Percentiles rank a stretch among this genome's conserved stretches.
These are phyloP conservation scores for Trachymyrmex cornetzi DNA, from an alignment of 1,140 invertebrate species.

Conservation along the genomic window DNA sequence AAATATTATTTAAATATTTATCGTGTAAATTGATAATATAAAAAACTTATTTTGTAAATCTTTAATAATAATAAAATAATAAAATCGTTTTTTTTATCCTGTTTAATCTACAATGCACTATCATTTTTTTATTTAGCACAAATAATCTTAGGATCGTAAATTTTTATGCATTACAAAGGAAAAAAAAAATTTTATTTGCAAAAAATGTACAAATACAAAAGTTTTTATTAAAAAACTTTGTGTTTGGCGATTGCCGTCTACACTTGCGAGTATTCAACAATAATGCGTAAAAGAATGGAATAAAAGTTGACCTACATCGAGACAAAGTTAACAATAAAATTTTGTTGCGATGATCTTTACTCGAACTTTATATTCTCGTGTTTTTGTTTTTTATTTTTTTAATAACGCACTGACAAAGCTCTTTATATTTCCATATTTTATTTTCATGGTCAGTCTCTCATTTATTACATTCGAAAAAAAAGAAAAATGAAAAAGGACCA, in stretches of 20 bases:
- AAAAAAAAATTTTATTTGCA: constrained; percentile 11
- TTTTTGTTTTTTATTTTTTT: neutral
- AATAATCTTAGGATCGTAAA: neutral
- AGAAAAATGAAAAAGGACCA: neutral
- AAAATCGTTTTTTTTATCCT: too few species aligned
- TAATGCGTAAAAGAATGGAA: constrained; percentile 7
- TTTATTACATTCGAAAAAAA: neutral
- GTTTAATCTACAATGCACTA: neutral
- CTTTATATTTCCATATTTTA: neutral
- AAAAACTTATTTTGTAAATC: too few species aligned
- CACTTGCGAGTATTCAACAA: constrained; percentile 16
- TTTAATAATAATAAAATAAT: neutral
- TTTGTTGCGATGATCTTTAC: neutral
- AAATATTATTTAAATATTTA: constrained; percentile 4
- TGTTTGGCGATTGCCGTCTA: neutral
- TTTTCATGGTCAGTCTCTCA: neutral
- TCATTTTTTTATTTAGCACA: neutral
- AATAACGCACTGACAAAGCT: neutral
- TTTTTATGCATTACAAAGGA: constrained; percentile 13
- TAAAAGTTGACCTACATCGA: constrained; percentile 38
- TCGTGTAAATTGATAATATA: neutral
- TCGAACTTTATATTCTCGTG: neutral
- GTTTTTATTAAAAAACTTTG: constrained; percentile 53
- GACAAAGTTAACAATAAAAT: constrained; percentile 8
- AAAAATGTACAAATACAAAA: constrained; percentile 19